Evolutionary conservation across 1,140 invertebrate species (phyloP).

Genomic region (Drosophila micromelanica): DNA sequence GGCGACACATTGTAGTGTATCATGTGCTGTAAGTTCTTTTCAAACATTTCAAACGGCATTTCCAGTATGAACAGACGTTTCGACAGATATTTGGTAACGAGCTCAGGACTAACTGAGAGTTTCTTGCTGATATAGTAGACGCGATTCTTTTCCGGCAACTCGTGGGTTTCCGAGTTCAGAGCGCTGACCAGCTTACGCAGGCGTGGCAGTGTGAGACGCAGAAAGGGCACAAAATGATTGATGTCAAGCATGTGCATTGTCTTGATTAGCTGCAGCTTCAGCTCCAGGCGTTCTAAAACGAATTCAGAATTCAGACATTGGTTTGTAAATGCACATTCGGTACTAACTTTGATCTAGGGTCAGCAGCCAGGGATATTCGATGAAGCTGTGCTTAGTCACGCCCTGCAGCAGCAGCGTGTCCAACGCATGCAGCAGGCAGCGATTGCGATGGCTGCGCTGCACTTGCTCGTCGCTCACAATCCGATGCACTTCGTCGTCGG

Average conservation of each 20-base stretch:
- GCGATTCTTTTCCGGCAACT: constrained; percentile 63
- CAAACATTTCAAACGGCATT: constrained; percentile 81
- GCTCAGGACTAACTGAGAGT: constrained; percentile 56
- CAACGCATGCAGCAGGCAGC: constrained; percentile 34
- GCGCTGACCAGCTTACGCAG: constrained; percentile 59
- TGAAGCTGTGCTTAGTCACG: constrained; percentile 59
- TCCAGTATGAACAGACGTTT: constrained; percentile 80
- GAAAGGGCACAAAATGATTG: constrained; percentile 78
- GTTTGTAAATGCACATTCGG: background rate
- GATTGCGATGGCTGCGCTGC: constrained; percentile 51
- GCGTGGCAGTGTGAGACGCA: constrained; percentile 61
- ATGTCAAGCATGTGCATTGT: constrained; percentile 64
- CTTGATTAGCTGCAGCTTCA: constrained; percentile 58
- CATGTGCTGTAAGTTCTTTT: constrained; percentile 76
- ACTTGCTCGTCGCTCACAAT: constrained; percentile 65
- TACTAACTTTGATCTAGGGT: constrained; percentile 61
- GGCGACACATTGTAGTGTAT: constrained; percentile 83
- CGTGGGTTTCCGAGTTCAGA: constrained; percentile 48
- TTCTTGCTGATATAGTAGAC: constrained; percentile 80
- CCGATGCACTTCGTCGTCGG: constrained; percentile 38
- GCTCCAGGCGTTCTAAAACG: constrained; percentile 39
- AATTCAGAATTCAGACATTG: background rate
- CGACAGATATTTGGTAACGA: constrained; percentile 74
- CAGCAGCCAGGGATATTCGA: constrained; percentile 78
- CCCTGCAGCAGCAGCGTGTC: constrained; percentile 61